These are phyloP conservation scores for Coecobrya sp. DNA, from an alignment of 2,888 invertebrate genomes.

Conservation along the genomic window DNA sequence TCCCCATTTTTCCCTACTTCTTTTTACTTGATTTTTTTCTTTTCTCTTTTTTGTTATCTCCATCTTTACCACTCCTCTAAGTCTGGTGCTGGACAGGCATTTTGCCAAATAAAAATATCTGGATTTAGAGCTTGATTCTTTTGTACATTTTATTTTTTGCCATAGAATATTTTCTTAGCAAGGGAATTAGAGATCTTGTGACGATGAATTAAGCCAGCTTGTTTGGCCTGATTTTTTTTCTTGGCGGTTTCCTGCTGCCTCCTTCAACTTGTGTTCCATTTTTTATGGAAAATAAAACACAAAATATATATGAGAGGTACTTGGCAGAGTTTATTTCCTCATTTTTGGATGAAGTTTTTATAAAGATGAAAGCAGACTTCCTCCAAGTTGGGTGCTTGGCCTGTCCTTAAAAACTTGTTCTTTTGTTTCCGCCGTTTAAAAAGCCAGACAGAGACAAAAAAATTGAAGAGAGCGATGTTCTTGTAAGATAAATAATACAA, in stretches of 20 bases:
- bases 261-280: neutral
- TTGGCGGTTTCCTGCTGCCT: neutral
- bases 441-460: neutral
- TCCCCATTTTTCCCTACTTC: conserved; percentile 31
- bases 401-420: neutral
- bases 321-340: conserved; percentile 12
- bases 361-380: neutral
- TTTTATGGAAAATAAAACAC: conserved; percentile 17
- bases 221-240: conserved; percentile 36
- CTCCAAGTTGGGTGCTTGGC: neutral
- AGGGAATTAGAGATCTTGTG: neutral
- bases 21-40: conserved; percentile 2
- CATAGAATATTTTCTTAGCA: conserved; percentile 3
- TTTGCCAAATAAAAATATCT: conserved; percentile 85
- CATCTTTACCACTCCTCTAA: conserved; percentile 59
- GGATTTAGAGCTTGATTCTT: conserved; percentile 76
- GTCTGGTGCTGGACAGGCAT: conserved; percentile 81
- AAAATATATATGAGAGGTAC: neutral
- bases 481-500: neutral
- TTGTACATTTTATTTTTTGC: conserved; percentile 44
- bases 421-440: conserved; percentile 27
- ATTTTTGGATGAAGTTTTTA: conserved; percentile 3
- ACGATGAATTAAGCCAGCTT: conserved; percentile 35
- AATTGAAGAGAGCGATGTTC: neutral
- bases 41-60: conserved; percentile 50